These are phyloP conservation scores for Spodoptera picta DNA, from an alignment of 2,888 invertebrate species.

Conservation along the genomic window DNA sequence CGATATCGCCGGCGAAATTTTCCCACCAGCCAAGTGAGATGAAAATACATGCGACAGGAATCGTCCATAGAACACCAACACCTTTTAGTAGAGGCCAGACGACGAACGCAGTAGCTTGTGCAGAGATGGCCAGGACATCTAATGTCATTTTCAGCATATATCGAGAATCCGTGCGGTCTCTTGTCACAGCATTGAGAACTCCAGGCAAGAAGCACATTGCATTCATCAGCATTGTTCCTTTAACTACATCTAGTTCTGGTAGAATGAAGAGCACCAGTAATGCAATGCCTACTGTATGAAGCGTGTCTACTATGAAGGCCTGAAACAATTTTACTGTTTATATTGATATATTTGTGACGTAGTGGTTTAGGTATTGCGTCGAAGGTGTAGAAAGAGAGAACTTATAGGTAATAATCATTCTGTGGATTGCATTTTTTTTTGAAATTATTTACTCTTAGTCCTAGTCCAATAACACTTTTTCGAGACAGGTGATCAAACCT, in stretches of 20 bases:
- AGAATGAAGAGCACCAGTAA: conserved; percentile 93
- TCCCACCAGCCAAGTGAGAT: conserved; percentile 95
- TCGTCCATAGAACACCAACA: conserved; percentile 87
- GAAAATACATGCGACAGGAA: conserved; percentile 90
- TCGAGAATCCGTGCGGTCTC: conserved; percentile 74
- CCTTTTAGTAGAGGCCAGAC: conserved; percentile 90
- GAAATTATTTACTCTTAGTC: too few relatives aligned
- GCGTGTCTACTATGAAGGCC: conserved; percentile 92
- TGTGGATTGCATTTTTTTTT: too few relatives aligned
- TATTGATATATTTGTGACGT: neutral
- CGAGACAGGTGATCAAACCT: too few relatives aligned
- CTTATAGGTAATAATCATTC: too few relatives aligned
- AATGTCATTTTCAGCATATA: conserved; percentile 79
- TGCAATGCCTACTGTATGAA: conserved; percentile 93
- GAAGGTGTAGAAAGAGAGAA: too few relatives aligned
- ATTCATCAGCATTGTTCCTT: conserved; percentile 95
- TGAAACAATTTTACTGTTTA: conserved; percentile 60
- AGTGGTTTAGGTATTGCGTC: neutral
- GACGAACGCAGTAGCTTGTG: conserved; percentile 91
- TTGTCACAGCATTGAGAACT: conserved; percentile 90
- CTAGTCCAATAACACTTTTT: too few relatives aligned
- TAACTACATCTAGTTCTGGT: conserved; percentile 94
- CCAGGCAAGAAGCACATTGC: conserved; percentile 95
- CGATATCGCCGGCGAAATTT: conserved; percentile 90
- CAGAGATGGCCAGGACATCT: conserved; percentile 89